Evolutionary conservation across 2,888 invertebrate species (phyloP).

Genomic region (Sinhomidia bicolor): DNA sequence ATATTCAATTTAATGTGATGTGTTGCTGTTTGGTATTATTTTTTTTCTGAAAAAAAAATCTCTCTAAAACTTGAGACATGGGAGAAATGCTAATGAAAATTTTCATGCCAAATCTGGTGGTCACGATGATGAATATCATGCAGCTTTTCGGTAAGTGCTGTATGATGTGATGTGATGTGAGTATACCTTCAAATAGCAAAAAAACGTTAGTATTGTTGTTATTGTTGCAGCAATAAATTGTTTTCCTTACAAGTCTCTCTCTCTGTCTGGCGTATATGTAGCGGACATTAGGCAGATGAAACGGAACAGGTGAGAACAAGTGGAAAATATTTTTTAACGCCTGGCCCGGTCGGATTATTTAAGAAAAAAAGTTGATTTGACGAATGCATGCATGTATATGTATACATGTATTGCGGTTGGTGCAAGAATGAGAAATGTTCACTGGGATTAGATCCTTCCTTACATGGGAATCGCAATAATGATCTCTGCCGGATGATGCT

Average conservation of each 20-base stretch:
- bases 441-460: conserved; percentile 63
- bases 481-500: conserved; percentile 52
- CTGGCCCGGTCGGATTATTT: conserved; percentile 31
- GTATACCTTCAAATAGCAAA: conserved; percentile 1
- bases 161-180: too few relatives aligned
- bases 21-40: conserved; percentile 23
- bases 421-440: conserved; percentile 61
- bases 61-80: conserved; percentile 49
- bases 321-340: conserved; percentile 36
- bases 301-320: conserved; percentile 51
- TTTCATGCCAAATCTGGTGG: conserved; percentile 67
- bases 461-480: conserved; percentile 63
- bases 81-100: conserved; percentile 61
- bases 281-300: too few relatives aligned
- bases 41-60: too few relatives aligned
- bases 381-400: conserved; percentile 13
- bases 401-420: neutral
- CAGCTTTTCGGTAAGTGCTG: conserved; percentile 3
- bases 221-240: conserved; percentile 40
- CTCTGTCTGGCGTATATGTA: too few relatives aligned
- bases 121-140: conserved; percentile 58
- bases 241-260: too few relatives aligned
- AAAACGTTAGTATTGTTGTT: conserved; percentile 38
- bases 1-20: conserved; percentile 1
- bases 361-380: conserved; percentile 51